These are phyloP conservation scores for Abscondita cerata DNA, from an alignment of 2,888 invertebrate species.

Conservation along the genomic window DNA sequence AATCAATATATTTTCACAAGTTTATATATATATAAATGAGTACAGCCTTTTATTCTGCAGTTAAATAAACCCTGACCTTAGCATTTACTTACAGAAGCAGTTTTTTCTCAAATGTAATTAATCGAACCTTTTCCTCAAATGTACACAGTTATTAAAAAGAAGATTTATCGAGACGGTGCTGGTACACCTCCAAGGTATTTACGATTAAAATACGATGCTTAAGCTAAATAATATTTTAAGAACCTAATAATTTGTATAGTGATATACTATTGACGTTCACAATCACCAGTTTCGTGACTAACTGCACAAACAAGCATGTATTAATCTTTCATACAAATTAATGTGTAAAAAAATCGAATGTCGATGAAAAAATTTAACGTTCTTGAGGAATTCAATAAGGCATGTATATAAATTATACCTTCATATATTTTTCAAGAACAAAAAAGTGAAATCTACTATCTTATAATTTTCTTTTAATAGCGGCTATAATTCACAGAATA, in stretches of 20 bases:
- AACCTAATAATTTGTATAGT: slow-evolving; percentile 1
- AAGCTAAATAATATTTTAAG: slow-evolving; percentile 1
- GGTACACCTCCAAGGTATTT: slow-evolving; percentile 1
- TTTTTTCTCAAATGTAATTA: too few species aligned
- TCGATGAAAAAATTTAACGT: neutral
- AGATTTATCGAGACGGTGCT: slow-evolving; percentile 2
- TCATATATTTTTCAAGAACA: slow-evolving; percentile 10
- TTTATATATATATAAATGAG: too few species aligned
- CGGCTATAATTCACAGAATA: slow-evolving; percentile 34
- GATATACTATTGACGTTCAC: slow-evolving; percentile 6
- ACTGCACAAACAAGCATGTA: neutral
- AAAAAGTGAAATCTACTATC: slow-evolving; percentile 8
- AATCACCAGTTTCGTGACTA: neutral
- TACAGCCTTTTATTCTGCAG: too few species aligned
- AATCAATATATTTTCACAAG: too few species aligned
- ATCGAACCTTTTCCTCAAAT: too few species aligned
- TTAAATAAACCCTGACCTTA: too few species aligned
- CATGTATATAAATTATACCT: slow-evolving; percentile 9
- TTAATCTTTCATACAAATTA: slow-evolving; percentile 8
- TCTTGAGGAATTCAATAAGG: slow-evolving; percentile 5
- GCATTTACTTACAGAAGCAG: too few species aligned
- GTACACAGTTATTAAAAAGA: neutral
- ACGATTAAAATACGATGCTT: neutral
- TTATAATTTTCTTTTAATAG: slow-evolving; percentile 24
- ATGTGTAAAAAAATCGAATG: neutral